phyloP scores from a whole-genome alignment of 2,113 vertebrate species.

The Neolamprologus sp. region DNA sequence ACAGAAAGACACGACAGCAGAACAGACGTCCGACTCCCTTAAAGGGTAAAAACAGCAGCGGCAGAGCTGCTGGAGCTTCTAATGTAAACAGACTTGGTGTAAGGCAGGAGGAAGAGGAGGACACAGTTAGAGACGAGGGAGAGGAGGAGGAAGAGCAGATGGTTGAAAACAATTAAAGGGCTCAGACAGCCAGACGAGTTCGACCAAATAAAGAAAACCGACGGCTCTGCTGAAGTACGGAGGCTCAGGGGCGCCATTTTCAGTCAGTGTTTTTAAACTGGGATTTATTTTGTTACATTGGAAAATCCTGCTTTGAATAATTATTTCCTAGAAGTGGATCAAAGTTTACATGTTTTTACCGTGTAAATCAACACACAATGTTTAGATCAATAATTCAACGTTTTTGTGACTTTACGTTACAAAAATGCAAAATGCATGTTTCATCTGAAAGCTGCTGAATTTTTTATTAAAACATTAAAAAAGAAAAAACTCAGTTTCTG shows the following conservation, averaged over 20 bases:
- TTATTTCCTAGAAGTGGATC: background rate
- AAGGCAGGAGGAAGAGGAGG: slow-evolving; percentile 39
- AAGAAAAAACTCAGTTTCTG: background rate
- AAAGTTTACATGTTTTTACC: background rate
- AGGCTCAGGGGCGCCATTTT: background rate
- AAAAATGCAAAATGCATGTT: background rate
- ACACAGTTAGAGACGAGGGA: background rate
- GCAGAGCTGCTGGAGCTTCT: background rate
- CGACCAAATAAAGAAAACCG: background rate
- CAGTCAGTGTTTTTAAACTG: background rate
- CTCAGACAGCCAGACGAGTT: background rate
- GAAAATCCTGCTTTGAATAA: background rate
- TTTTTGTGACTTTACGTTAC: background rate
- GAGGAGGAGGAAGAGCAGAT: background rate
- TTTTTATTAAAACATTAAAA: background rate
- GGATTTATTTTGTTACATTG: background rate
- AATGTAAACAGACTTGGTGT: slow-evolving; percentile 39
- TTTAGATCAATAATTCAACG: background rate
- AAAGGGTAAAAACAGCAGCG: slow-evolving; percentile 38
- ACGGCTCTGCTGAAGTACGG: background rate
- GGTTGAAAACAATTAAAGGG: slow-evolving; percentile 23
- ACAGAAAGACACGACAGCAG: background rate
- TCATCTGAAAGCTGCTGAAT: background rate
- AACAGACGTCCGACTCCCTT: background rate
- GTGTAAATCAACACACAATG: background rate